These are phyloP conservation scores for Columba livia DNA, from an alignment of 2,113 vertebrate species.

Conservation along the genomic window DNA sequence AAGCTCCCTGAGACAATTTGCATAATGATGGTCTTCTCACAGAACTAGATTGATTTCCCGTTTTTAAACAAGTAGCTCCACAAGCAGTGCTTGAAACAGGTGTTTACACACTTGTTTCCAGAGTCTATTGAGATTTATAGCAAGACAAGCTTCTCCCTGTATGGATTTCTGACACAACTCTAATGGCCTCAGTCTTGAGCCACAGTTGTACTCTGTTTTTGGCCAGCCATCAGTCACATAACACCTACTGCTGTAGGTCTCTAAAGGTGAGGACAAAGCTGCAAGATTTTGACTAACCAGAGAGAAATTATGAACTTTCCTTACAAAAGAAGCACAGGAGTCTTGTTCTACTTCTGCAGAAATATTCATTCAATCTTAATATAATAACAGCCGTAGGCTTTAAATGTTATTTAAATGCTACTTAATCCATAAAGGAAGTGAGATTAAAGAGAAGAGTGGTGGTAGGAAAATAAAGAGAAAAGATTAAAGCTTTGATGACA, in stretches of 20 bases:
- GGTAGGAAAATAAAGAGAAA: background rate
- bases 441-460: background rate
- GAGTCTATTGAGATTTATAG: background rate
- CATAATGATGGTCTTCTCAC: background rate
- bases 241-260: background rate
- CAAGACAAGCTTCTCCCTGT: background rate
- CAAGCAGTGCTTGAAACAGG: background rate
- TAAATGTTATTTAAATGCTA: background rate
- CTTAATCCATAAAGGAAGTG: background rate
- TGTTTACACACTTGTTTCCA: slow-evolving; percentile 23
- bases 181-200: background rate
- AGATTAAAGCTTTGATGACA: background rate
- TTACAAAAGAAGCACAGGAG: background rate
- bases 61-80: background rate
- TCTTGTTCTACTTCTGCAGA: background rate
- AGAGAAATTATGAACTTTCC: background rate
- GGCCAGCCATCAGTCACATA: background rate
- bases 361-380: background rate
- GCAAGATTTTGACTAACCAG: background rate
- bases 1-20: slow-evolving; percentile 2
- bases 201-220: background rate
- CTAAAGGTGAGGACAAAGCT: background rate
- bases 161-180: background rate
- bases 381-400: background rate
- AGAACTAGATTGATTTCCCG: slow-evolving; percentile 1